Percentiles rank a stretch among this genome's conserved stretches.
Evolutionary conservation across 2,888 invertebrate genomes (phyloP).

Genomic region (Pammene fasciana): DNA sequence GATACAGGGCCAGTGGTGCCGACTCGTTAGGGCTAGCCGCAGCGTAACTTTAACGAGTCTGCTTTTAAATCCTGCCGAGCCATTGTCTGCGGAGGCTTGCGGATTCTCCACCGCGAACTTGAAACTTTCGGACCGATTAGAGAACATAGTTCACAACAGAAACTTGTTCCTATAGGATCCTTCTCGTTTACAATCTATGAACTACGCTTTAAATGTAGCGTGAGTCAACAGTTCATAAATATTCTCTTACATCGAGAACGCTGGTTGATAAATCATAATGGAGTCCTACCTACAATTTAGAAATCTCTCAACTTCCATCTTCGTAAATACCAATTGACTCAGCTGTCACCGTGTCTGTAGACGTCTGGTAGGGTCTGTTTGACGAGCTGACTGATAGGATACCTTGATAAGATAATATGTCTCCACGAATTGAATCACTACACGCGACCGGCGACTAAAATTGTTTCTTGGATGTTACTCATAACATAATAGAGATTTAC

Average conservation of each 20-base stretch:
- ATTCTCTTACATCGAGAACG: no score
- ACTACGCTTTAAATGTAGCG: no score
- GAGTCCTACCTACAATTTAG: no score
- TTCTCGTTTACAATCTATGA: neutral
- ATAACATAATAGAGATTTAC: neutral
- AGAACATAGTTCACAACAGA: neutral
- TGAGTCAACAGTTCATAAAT: no score
- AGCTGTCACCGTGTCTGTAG: conserved; percentile 2
- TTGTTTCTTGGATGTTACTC: neutral
- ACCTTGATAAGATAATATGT: conserved; percentile 26
- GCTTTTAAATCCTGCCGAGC: conserved; percentile 40
- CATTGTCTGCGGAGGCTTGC: conserved; percentile 21
- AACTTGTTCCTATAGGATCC: neutral
- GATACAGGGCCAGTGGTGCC: conserved; percentile 25
- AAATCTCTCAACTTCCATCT: no score
- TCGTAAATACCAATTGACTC: no score
- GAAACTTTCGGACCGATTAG: conserved; percentile 24
- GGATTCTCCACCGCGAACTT: conserved; percentile 12
- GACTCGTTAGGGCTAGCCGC: conserved; percentile 40
- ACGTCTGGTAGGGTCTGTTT: conserved; percentile 2
- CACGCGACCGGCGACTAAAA: neutral
- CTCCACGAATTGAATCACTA: conserved; percentile 13
- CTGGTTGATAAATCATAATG: no score
- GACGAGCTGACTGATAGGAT: conserved; percentile 5
- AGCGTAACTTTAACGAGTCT: conserved; percentile 44